These are phyloP conservation scores for cattle (Bos taurus) DNA, from an alignment of 2,113 vertebrate species.

Conservation along the genomic window DNA sequence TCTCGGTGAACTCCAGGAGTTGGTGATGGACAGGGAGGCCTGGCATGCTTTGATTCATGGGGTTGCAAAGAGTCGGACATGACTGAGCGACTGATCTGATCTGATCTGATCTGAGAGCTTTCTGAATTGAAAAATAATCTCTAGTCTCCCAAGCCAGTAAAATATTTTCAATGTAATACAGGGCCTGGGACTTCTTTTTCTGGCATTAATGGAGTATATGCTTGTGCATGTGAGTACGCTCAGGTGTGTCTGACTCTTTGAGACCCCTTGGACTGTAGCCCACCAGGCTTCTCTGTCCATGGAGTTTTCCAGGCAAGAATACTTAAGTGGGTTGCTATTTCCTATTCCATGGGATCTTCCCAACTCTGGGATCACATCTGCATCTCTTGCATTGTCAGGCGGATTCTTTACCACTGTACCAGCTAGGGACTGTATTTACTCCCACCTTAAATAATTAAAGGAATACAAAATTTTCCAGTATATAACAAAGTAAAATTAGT, in stretches of 20 bases:
- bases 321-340: not conserved
- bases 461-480: not conserved
- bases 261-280: not conserved
- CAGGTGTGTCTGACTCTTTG: not conserved
- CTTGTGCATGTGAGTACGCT: not conserved
- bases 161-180: not conserved
- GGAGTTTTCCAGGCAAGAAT: not conserved
- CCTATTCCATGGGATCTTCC: not conserved
- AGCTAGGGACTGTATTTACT: not conserved
- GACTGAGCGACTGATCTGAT: too few species aligned
- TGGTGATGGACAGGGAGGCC: too few species aligned
- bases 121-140: not conserved
- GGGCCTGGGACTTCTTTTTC: not conserved
- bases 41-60: too few species aligned
- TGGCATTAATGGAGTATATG: not conserved
- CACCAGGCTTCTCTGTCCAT: not conserved
- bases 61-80: too few species aligned
- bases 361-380: rapidly evolving
- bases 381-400: not conserved
- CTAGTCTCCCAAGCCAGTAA: not conserved
- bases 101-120: not conserved
- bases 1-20: too few species aligned
- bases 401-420: not conserved
- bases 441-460: not conserved
- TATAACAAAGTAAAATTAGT: not conserved